Conservation (phyloP, 2,888 invertebrate genomes). For the Drosophila pegasa region DNA sequence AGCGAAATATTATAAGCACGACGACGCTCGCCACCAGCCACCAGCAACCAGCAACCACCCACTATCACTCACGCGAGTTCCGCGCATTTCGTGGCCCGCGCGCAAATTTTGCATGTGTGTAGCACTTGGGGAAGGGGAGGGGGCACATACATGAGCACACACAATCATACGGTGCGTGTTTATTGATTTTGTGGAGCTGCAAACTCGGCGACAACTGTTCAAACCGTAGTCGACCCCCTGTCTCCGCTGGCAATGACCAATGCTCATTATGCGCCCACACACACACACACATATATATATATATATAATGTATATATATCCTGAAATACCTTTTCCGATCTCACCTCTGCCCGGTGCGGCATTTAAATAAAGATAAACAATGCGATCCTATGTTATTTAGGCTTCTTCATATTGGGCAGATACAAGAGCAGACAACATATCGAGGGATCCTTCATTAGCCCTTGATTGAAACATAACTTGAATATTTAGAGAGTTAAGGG, state of each 20-base stretch:
- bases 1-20: constrained; percentile 46
- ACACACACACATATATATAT: not conserved
- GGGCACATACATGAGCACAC: constrained; percentile 15
- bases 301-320: constrained; percentile 3
- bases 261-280: constrained; percentile 2
- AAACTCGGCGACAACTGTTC: constrained; percentile 35
- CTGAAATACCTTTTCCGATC: constrained; percentile 1
- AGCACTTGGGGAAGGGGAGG: not conserved
- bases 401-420: not conserved
- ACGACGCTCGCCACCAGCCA: constrained; percentile 13
- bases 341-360: not conserved
- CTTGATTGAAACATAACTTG: not conserved
- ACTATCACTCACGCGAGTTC: constrained; percentile 34
- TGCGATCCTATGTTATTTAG: not conserved
- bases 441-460: not conserved
- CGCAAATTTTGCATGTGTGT: constrained; percentile 57
- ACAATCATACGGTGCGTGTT: constrained; percentile 46
- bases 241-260: constrained; percentile 11
- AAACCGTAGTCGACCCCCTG: constrained; percentile 33
- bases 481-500: not conserved
- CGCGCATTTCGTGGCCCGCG: constrained; percentile 50
- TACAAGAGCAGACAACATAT: not conserved
- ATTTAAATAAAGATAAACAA: not conserved
- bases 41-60: constrained; percentile 6
- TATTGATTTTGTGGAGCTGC: constrained; percentile 71